Conservation (phyloP, 2,797 vertebrate genomes). For the Xenops minutus region DNA sequence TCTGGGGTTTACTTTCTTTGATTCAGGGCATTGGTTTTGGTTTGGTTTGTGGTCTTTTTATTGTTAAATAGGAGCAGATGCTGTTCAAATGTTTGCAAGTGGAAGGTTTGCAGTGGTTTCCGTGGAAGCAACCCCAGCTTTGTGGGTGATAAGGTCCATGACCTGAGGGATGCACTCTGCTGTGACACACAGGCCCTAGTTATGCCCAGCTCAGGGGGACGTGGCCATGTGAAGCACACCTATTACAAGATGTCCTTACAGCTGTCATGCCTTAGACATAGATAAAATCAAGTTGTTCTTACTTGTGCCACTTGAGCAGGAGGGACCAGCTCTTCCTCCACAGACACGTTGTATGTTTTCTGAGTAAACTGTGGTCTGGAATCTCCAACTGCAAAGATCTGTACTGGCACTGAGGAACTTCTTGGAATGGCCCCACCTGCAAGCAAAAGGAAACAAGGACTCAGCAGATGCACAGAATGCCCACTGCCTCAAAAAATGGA, state of each 20-base stretch:
- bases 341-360: conserved; percentile 49
- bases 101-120: background rate
- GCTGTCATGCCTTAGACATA: background rate
- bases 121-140: background rate
- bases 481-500: background rate
- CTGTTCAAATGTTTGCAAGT: background rate
- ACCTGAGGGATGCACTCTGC: background rate
- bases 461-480: background rate
- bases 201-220: background rate
- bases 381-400: conserved; percentile 71
- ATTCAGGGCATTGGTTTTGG: fast-evolving
- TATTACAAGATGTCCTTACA: background rate
- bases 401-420: conserved; percentile 68
- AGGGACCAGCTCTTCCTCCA: conserved; percentile 72
- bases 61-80: background rate
- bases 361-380: conserved; percentile 74
- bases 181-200: background rate
- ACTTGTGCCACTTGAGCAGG: conserved; percentile 69
- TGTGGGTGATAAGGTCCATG: background rate
- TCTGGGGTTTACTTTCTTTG: background rate
- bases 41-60: background rate
- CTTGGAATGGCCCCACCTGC: conserved; percentile 72
- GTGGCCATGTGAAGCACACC: background rate
- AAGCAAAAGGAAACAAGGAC: background rate
- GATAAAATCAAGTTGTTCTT: background rate